Base-by-base conservation (phyloP, 2,888 invertebrate genomes). In the Drosophila barbarae region DNA sequence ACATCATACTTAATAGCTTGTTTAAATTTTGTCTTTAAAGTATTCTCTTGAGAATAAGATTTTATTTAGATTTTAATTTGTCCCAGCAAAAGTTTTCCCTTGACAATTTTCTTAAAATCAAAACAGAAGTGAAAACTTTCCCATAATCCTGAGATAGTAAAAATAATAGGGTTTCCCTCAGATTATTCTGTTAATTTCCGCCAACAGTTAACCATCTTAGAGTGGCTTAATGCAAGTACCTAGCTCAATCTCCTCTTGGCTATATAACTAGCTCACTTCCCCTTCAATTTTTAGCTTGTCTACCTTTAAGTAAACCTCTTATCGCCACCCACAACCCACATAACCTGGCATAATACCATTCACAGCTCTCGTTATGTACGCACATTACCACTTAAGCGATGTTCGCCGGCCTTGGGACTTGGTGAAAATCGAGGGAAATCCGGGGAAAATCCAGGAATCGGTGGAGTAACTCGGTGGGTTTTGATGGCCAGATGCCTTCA, bases 401-500 rank as follows among this genome's bases (percentile, higher is more conserved):
- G 49, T 38, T 51, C 47, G 26, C 32, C 35, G 61, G 34, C 61
- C 46, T 53, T 66, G 50, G n/a, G 26, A 10, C 18, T 28, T 15
- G 15, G 15, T 13, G 46, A 13, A 30, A 46, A 18, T 46, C 46
- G 30, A 8, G 46, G 30, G 30, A 46, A 46, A 32, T 32, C 46
- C 30, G 46, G 46, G 36, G 38, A 30, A 44, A 42, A 36, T 32
- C 36, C 34, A 15, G 58, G 55, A 39, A 35, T 44, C 18, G 42
- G 39, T 10, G 53, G 53, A 57, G 39, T 10, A 34, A 41, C 57
- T 57, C 28, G 3, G n/a, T 21, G 28, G 64, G 9, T 32, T 59
- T 23, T 49, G 51, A 34, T 42, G 69, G 52, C 61, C 63, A 79
- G 75, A 79, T 80, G 69, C 81, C 79, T 72, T 73, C 74, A 76